Base-by-base conservation (phyloP, 2,113 vertebrate species). In the Lophura nycthemera region DNA sequence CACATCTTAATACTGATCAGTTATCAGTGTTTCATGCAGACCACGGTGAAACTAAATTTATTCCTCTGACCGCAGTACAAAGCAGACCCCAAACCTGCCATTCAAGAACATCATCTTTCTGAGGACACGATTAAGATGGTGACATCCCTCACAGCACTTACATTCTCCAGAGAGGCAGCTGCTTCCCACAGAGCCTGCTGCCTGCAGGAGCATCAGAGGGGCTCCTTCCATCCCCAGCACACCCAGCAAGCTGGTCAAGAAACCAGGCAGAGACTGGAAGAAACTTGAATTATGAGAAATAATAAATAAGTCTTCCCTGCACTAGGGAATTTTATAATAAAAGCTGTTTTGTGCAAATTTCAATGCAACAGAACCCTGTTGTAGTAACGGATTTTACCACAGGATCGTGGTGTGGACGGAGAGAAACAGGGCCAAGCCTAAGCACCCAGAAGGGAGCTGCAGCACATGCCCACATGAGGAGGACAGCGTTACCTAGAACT, bases 271-370 rank as follows among this genome's bases (percentile, higher is more conserved):
- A 83, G 79, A 72, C 43, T 16, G 40, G 76, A 64, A 83, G 87
- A 84, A 78, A 77, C 88, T 47, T n/a, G 57, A 86, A 72, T 54
- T 1, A 0, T 0, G 13, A 93, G 73, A 52, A 92, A 88, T 88
- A 94, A 91, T 92, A 96, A 86, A 48, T 74, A 80, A 63, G 11
- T 61, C 75, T 88, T 81, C 86, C 84, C 94, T 6, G 5, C 43
- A 22, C 8, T 0, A 86, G 86, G 83, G 73, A 73, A 63, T 77
- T 83, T 82, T 24, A 18, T 69, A 64, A 75, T 20, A 88, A 94
- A 81, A 67, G 29, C 70, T 90, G 94, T n/a, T 82, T 91, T 95
- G 95, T 96, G 91, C 94, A 95, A 97, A 88, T 78, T 83, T 88
- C 56, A 91, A 90, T 69, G 57, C 76, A 92, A 90, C 79, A 50